A percentile compares a stretch with the other conserved stretches of the same genome.
Conservation (phyloP, 1,140 invertebrate genomes). For the Cotesia glomerata region DNA sequence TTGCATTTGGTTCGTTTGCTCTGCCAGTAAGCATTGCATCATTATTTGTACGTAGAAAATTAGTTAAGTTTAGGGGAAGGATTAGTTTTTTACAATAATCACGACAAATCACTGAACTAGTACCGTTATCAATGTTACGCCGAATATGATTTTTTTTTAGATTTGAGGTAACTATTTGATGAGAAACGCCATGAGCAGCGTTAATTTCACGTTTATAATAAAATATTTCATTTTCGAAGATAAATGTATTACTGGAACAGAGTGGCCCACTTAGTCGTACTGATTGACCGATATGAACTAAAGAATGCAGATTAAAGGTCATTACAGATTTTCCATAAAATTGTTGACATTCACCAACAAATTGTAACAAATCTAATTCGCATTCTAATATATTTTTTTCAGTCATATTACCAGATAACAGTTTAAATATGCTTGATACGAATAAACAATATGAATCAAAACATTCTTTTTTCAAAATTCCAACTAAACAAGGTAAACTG, state of each 20-base stretch:
- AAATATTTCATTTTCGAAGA: neutral
- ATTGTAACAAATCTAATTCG: slow-evolving; percentile 31
- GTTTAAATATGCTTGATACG: slow-evolving; percentile 28
- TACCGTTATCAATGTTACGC: neutral
- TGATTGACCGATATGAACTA: slow-evolving; percentile 2
- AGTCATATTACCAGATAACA: slow-evolving; percentile 24
- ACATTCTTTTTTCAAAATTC: slow-evolving; percentile 25
- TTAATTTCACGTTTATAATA: neutral
- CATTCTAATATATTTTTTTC: slow-evolving; percentile 29
- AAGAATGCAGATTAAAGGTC: slow-evolving; percentile 2
- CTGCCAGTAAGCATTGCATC: neutral
- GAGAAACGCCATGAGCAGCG: slow-evolving; percentile 3
- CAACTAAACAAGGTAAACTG: slow-evolving; percentile 34
- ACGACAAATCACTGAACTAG: slow-evolving; percentile 2
- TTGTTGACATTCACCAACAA: slow-evolving; percentile 33
- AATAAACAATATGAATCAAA: slow-evolving; percentile 32
- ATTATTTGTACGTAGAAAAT: slow-evolving; percentile 3
- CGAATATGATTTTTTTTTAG: neutral
- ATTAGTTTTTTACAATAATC: slow-evolving; percentile 17
- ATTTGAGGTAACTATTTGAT: slow-evolving; percentile 1
- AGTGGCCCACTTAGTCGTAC: slow-evolving; percentile 9
- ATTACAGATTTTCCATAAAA: slow-evolving; percentile 22
- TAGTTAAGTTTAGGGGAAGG: neutral
- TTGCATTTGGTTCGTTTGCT: neutral
- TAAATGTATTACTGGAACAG: neutral